Evolutionary conservation across 2,113 vertebrate genomes (phyloP), one percentile per base, ranked within the genome.

Genomic region (Mormyrus iriodes): DNA sequence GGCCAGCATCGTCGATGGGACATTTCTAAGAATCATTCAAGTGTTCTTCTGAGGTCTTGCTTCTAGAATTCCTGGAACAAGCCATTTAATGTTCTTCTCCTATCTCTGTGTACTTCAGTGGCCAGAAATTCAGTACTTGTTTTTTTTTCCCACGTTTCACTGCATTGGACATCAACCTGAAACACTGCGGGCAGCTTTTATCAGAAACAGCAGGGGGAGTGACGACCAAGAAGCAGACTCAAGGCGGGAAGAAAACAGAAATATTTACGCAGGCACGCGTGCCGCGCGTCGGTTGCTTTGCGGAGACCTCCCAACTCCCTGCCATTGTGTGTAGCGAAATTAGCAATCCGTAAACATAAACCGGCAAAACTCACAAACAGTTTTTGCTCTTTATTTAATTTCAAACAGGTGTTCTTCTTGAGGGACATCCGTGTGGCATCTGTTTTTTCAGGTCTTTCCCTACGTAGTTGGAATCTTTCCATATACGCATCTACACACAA

Each of bases 1-100:
- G n/a, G 39, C 79, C 85, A 86, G 69, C 87, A 73, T 91, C 88
- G 39, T 86, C 79, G 89, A 89, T 90, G 87, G 89, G 39, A 90
- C 19, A 61, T 9, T 83, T 76, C 84, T 44, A 83, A 87, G 84
- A 87, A 90, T 87, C 91, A 90, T 65, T 21, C 35, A 61, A n/a
- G 21, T 0, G 24, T 24, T 61, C 8, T 61, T 61, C 24, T n/a
- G 39, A 49, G 76, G 49, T 35, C 55, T 55, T 9, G 19, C 19
- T n/a, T 52, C 8, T 83, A 27, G 61, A 76, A 89, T 89, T 52
- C 48, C 35, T 42, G 76, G 91, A 88, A 90, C 61, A 39, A 17
- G 6, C 55, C 13, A 46, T 44, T 85, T 21, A 61, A 39, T 85
- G 24, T 65, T 46, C 48, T 21, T 85, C 19, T 89, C 44, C 42